A percentile compares a stretch with the other conserved stretches of the same genome.
Evolutionary conservation across 2,113 vertebrate species (phyloP).

Genomic region (Toxotes chatareus): DNA sequence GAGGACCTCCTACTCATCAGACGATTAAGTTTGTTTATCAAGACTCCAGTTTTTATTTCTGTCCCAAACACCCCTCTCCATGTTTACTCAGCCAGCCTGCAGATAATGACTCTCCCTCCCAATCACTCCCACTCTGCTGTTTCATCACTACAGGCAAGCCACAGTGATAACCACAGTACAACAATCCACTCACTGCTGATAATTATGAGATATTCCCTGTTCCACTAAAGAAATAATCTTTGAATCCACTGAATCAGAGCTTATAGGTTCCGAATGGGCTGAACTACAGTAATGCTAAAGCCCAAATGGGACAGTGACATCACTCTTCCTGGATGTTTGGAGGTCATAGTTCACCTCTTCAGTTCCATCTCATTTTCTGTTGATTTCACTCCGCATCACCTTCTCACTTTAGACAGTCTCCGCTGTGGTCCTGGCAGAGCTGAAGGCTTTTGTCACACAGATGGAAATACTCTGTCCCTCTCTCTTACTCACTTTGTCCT

Average conservation of each 20-base stretch:
- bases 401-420: constrained; percentile 9
- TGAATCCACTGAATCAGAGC: constrained; percentile 31
- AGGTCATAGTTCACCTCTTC: constrained; percentile 37
- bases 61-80: constrained; percentile 31
- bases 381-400: constrained; percentile 9
- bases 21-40: constrained; percentile 51
- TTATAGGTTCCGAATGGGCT: constrained; percentile 17
- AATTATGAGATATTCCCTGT: constrained; percentile 20
- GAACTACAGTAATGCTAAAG: background rate
- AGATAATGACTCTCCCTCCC: constrained; percentile 57
- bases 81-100: constrained; percentile 54
- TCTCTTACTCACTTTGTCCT: constrained; percentile 30
- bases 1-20: background rate
- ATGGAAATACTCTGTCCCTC: constrained; percentile 65
- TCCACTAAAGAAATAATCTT: background rate
- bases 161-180: constrained; percentile 36
- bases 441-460: constrained; percentile 45
- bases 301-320: constrained; percentile 29
- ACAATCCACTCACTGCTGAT: constrained; percentile 41
- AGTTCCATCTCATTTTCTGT: constrained; percentile 30
- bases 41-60: constrained; percentile 39
- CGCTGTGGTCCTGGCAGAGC: constrained; percentile 52
- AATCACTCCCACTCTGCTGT: constrained; percentile 56
- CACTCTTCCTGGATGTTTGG: constrained; percentile 18
- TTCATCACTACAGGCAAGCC: constrained; percentile 25